These are phyloP conservation scores for Hypselothyrea guttata DNA, from an alignment of 2,888 invertebrate species.

Conservation along the genomic window DNA sequence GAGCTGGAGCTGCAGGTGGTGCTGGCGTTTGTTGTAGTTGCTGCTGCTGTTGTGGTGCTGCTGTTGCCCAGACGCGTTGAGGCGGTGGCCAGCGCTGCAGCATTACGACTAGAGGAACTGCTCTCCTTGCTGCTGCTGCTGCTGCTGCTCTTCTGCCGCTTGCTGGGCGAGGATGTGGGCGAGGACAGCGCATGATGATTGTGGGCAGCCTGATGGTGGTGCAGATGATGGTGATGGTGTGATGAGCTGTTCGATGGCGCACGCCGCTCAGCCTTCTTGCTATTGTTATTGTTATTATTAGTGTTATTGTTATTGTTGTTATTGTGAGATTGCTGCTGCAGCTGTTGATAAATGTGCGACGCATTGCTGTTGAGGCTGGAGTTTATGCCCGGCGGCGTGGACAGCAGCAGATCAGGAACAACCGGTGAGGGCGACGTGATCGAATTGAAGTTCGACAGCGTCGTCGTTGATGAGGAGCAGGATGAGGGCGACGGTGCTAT, in stretches of 20 bases:
- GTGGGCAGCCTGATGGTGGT: slow-evolving; percentile 51
- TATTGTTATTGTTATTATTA: slow-evolving; percentile 44
- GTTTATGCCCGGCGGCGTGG: slow-evolving; percentile 79
- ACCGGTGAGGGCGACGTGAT: slow-evolving; percentile 82
- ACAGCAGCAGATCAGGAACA: slow-evolving; percentile 80
- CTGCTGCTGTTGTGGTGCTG: not conserved
- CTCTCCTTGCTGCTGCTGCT: slow-evolving; percentile 50
- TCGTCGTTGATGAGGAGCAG: slow-evolving; percentile 72
- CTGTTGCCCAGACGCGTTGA: slow-evolving; percentile 53
- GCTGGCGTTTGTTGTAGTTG: no score
- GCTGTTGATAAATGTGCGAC: slow-evolving; percentile 45
- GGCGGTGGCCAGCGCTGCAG: slow-evolving; percentile 59
- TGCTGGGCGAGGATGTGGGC: slow-evolving; percentile 79
- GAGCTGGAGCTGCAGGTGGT: slow-evolving; percentile 24
- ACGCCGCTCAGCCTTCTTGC: slow-evolving; percentile 58
- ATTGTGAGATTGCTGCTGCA: slow-evolving; percentile 45
- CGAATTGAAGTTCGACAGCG: slow-evolving; percentile 81
- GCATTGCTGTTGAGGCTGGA: slow-evolving; percentile 59
- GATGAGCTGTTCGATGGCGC: slow-evolving; percentile 42
- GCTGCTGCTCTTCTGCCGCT: slow-evolving; percentile 74
- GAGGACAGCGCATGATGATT: slow-evolving; percentile 67
- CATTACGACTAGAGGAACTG: slow-evolving; percentile 69
- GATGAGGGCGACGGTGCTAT: slow-evolving; percentile 69
- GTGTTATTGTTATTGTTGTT: slow-evolving; percentile 34
- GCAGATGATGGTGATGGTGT: slow-evolving; percentile 30